Evolutionary conservation across 2,113 vertebrate species (phyloP), one percentile per base, ranked within the genome.

Genomic region (Orthochromis indermauri): DNA sequence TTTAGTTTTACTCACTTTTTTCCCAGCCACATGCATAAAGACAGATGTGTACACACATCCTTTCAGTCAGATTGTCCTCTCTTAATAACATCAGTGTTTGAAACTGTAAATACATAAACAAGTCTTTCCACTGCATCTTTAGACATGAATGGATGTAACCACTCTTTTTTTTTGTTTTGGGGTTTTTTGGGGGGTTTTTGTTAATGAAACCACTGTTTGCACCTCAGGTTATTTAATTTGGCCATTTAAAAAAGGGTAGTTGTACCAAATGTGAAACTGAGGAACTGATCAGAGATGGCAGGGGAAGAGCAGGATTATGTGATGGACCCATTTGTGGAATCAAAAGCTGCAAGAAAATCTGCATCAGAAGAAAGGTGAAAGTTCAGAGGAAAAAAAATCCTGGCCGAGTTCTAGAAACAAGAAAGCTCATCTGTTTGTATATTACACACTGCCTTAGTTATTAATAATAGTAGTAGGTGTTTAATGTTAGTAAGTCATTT

Each of bases 161-260:
- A 45, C 6, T 19, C 6, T 2, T 26, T 61, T 55, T 55, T 33
- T 19, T 31, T 31, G 2, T 21, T 21, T 59, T 16, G 7, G 54
- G 6, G 2, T 1, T 17, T 6, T 9, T 28, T 3, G 5, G 5
- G 11, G 53, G 2, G 1, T 0, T 0, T 47, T 16, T 31, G 17
- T 63, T 63, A 35, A 42, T 71, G 12, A 42, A 71, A 16, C 37
- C 68, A 73, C 21, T 17, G 40, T 73, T 73, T 73, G 5, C 40
- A 76, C 6, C 14, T 47, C 24, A 47, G 6, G 40, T 28, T 76
- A 76, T 76, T 45, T 28, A 11, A 76, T 76, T 47, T 76, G 24
- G 6, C 24, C 42, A 8, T 47, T 45, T 61, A 26, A 76, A 47
- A 47, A 1, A 76, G 4, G 9, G 37, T 16, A 76, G 42, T 28